Conservation (phyloP, 2,888 invertebrate species). For the Lycocerus yunnanus region DNA sequence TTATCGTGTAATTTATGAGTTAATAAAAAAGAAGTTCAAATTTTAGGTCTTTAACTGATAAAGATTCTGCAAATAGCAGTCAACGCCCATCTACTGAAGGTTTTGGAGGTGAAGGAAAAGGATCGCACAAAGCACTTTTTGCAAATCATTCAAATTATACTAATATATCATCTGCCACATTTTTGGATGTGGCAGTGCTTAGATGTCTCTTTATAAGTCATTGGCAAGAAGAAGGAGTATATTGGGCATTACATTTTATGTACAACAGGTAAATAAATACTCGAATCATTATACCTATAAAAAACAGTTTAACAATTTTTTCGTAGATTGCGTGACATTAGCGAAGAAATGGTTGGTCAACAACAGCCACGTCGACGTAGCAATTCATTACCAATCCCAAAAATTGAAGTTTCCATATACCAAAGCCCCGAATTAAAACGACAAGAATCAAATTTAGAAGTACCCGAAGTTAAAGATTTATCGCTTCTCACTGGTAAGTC, state of each 20-base stretch:
- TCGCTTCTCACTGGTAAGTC: slow-evolving; percentile 65
- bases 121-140: slow-evolving; percentile 40
- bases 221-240: slow-evolving; percentile 98
- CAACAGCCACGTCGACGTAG: slow-evolving; percentile 85
- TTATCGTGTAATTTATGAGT: not conserved
- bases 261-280: slow-evolving; percentile 72
- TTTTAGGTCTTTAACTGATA: slow-evolving; percentile 70
- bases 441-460: slow-evolving; percentile 61
- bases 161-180: slow-evolving; percentile 86
- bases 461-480: slow-evolving; percentile 73
- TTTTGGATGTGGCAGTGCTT: slow-evolving; percentile 94
- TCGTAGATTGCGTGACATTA: slow-evolving; percentile 80
- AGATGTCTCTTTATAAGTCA: slow-evolving; percentile 94
- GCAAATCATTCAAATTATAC: slow-evolving; percentile 35
- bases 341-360: slow-evolving; percentile 78
- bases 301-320: not conserved
- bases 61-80: slow-evolving; percentile 72
- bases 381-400: slow-evolving; percentile 91
- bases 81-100: slow-evolving; percentile 48
- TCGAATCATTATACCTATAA: not conserved
- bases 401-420: slow-evolving; percentile 86
- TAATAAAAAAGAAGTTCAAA: not conserved
- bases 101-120: slow-evolving; percentile 37
- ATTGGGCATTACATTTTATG: slow-evolving; percentile 93
- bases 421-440: slow-evolving; percentile 75